Percentiles rank a stretch among this genome's conserved stretches.
These are phyloP conservation scores for Mythimna albipuncta DNA, from an alignment of 2,888 invertebrate species.

Conservation along the genomic window DNA sequence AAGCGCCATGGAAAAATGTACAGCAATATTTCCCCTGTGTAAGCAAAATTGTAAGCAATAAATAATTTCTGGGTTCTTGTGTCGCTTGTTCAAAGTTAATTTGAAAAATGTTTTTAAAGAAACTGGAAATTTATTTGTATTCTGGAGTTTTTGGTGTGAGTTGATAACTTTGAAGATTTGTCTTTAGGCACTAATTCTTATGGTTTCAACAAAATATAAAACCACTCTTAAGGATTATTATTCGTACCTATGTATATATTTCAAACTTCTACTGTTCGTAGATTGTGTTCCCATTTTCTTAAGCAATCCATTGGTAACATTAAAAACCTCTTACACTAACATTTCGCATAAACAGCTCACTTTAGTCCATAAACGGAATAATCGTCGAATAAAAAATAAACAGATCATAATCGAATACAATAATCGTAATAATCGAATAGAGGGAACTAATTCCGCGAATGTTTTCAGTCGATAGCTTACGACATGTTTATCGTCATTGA, in stretches of 20 bases:
- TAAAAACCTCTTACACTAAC: slow-evolving; percentile 32
- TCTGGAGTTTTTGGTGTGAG: slow-evolving; percentile 26
- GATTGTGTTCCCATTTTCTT: slow-evolving; percentile 12
- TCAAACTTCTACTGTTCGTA: not conserved
- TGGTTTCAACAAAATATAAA: slow-evolving; percentile 32
- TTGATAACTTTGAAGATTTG: slow-evolving; percentile 33
- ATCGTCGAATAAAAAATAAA: slow-evolving; percentile 75
- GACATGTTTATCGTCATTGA: slow-evolving; percentile 89
- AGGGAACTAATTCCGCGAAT: slow-evolving; percentile 87
- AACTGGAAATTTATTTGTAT: slow-evolving; percentile 50
- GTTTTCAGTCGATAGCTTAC: slow-evolving; percentile 89
- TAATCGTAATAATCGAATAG: slow-evolving; percentile 85
- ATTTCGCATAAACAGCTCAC: slow-evolving; percentile 40
- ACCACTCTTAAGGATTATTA: not conserved
- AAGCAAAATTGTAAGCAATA: slow-evolving; percentile 88
- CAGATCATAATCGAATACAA: slow-evolving; percentile 81
- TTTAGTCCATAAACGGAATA: slow-evolving; percentile 62
- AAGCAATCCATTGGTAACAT: slow-evolving; percentile 3
- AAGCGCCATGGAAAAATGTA: slow-evolving; percentile 85
- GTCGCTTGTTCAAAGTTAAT: slow-evolving; percentile 66
- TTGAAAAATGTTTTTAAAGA: slow-evolving; percentile 60
- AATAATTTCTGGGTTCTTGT: slow-evolving; percentile 79
- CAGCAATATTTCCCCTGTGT: slow-evolving; percentile 86
- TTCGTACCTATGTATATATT: not conserved
- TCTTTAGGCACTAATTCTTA: slow-evolving; percentile 33